Conservation (phyloP, 1,140 invertebrate species). For the Drosophila nigromelanica region DNA sequence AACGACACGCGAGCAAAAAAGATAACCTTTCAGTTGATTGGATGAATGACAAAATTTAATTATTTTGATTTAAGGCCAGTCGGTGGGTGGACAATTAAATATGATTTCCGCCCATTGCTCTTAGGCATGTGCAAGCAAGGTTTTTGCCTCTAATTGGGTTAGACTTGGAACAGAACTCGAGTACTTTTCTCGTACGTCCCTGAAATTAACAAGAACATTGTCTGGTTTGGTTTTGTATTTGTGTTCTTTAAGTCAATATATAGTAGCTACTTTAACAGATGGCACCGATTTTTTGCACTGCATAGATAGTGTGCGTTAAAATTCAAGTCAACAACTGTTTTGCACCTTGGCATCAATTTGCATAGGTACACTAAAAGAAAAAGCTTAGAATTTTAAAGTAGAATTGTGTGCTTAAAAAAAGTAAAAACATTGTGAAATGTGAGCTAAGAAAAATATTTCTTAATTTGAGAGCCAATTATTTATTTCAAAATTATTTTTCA, state of each 20-base stretch:
- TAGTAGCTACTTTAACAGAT: background rate
- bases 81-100: conserved; percentile 81
- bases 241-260: conserved; percentile 14
- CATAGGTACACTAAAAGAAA: conserved; percentile 23
- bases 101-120: conserved; percentile 69
- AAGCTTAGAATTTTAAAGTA: too few species aligned
- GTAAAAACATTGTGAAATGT: too few species aligned
- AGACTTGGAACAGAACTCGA: conserved; percentile 16
- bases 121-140: conserved; percentile 13
- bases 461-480: too few species aligned
- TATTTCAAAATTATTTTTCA: too few species aligned
- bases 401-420: too few species aligned
- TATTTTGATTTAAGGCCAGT: conserved; percentile 78
- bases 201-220: conserved; percentile 49
- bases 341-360: conserved; percentile 69
- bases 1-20: conserved; percentile 27
- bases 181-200: conserved; percentile 40
- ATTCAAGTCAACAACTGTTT: conserved; percentile 53
- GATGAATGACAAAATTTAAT: conserved; percentile 82
- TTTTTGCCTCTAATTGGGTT: conserved; percentile 40
- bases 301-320: background rate
- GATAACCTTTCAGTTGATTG: conserved; percentile 77
- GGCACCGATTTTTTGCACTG: background rate
- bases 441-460: too few species aligned
- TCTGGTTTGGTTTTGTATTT: conserved; percentile 24